Percentiles rank a stretch among this genome's conserved stretches.
phyloP scores from a whole-genome alignment of 2,797 vertebrate species.

The Lerista edwardsae region DNA sequence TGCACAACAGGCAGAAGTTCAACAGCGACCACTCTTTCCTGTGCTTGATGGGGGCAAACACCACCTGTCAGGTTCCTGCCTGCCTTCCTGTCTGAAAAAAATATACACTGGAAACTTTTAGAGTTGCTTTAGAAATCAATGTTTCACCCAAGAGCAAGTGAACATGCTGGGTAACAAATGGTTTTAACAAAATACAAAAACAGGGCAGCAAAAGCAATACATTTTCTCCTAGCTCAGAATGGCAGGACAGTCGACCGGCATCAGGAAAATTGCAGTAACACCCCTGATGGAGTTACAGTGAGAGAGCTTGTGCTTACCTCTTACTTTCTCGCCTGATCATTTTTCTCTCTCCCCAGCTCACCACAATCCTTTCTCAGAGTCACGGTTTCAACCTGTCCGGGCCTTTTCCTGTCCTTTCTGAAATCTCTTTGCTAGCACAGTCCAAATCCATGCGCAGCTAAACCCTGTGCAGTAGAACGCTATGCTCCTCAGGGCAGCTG shows the following conservation, averaged over 20 bases:
- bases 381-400: neutral
- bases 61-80: neutral
- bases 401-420: too few species aligned
- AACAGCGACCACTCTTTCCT: neutral
- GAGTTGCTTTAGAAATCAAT: too few species aligned
- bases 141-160: neutral
- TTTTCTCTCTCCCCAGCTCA: neutral
- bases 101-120: neutral
- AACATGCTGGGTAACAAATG: accelerated
- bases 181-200: neutral
- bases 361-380: neutral
- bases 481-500: neutral
- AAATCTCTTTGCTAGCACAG: neutral
- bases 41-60: too few species aligned
- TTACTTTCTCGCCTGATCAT: constrained; percentile 78
- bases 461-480: neutral
- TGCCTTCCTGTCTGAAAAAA: too few species aligned
- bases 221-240: constrained; percentile 23
- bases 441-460: too few species aligned
- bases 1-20: neutral
- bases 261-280: neutral
- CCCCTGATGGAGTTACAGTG: too few species aligned
- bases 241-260: neutral
- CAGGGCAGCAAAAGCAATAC: constrained; percentile 35
- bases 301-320: constrained; percentile 56